Evolutionary conservation across 2,113 vertebrate genomes (phyloP).

Genomic region (Zootoca vivipara): DNA sequence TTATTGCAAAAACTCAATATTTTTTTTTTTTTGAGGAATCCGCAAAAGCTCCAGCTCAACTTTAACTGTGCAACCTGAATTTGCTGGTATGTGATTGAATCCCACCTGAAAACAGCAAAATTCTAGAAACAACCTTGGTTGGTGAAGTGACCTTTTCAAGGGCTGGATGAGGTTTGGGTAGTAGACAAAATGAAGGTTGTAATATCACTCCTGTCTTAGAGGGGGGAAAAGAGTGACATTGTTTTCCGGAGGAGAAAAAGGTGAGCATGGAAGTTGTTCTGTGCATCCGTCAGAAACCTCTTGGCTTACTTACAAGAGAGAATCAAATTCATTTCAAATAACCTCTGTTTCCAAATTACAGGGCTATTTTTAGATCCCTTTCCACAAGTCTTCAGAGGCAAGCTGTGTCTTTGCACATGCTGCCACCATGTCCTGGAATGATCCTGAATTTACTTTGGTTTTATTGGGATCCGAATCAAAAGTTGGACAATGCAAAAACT

Average conservation of each 20-base stretch:
- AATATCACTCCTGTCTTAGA: not conserved
- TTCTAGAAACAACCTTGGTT: too few species aligned
- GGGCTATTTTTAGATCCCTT: constrained; percentile 25
- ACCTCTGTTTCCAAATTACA: constrained; percentile 1
- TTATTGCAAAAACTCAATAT: too few species aligned
- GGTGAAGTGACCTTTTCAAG: not conserved
- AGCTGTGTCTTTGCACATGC: not conserved
- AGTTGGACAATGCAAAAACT: not conserved
- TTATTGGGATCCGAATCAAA: not conserved
- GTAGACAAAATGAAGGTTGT: too few species aligned
- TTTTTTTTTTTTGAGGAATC: too few species aligned
- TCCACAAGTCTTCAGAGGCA: not conserved
- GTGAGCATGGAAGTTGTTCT: not conserved
- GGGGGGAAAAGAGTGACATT: not conserved
- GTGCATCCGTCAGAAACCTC: not conserved
- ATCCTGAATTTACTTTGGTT: not conserved
- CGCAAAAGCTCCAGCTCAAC: too few species aligned
- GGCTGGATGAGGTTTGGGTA: not conserved
- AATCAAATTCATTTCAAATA: constrained; percentile 18
- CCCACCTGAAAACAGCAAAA: too few species aligned
- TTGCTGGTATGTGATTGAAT: too few species aligned
- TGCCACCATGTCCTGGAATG: not conserved
- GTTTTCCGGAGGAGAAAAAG: not conserved
- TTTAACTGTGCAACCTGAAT: too few species aligned
- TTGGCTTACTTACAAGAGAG: constrained; percentile 22